Base-by-base conservation (phyloP, 2,797 vertebrate species). In the Notolabrus celidotus region DNA sequence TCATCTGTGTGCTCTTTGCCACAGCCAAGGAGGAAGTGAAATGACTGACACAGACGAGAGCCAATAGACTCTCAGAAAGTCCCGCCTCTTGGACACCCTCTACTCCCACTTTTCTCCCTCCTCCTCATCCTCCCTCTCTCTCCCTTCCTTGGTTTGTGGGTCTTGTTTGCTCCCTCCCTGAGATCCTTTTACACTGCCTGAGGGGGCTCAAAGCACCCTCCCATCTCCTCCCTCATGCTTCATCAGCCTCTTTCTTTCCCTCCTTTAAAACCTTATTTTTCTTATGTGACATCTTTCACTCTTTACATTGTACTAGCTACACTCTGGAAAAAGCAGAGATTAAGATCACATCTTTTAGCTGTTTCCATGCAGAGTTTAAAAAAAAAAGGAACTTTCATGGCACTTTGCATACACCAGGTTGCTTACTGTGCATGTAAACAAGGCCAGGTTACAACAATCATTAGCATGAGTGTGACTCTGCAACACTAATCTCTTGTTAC, bases 1-100 rank as follows among this genome's bases (percentile, higher is more conserved):
- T 75, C 79, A 46, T 81, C 73, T 86, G 61, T 85, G 58, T 85
- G 67, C 86, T 91, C 79, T 47, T 88, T 65, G 62, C 79, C 80
- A 85, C 80, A 80, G 80, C 17, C 62, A 78, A 93, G 86, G 52
- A 96, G 96, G 95, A 97, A 96, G 94, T 96, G 75, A 73, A 39
- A 31, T 77, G 92, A 96, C 60, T 89, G 94, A 92, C 92, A 73
- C 57, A 2, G n/a, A 47, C 41, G 34, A 20, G 10, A 29, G 81
- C 96, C 96, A 95, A 95, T 94, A 61, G 60, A 25, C 14, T 34
- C 15, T 19, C 61, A 71, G 34, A 45, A 46, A 42, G 74, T 38
- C 47, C 82, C 70, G 29, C 73, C 86, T 9, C 47, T 33, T 52
- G 66, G 69, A 42, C 70, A 70, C 74, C 69, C 25, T 41, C 12